Conservation (phyloP, 2,888 invertebrate species). For the Drosophila prostipennis region DNA sequence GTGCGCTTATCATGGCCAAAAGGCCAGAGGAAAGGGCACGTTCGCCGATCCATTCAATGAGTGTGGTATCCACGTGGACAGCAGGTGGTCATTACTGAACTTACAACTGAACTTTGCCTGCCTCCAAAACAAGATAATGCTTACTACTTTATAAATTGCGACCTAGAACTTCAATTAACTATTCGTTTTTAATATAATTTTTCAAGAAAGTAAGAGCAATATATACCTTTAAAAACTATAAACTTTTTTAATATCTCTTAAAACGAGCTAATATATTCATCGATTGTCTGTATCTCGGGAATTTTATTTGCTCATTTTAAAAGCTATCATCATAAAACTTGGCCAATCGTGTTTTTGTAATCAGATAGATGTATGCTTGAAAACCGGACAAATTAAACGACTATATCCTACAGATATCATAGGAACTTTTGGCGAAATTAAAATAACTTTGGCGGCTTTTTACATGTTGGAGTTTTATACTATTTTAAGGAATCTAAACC, state of each 20-base stretch:
- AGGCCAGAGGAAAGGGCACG: constrained; percentile 45
- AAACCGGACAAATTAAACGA: background rate
- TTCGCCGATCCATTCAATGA: constrained; percentile 36
- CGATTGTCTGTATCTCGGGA: no score
- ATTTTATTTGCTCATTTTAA: background rate
- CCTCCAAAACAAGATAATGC: background rate
- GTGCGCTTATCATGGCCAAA: constrained; percentile 5
- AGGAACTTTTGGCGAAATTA: background rate
- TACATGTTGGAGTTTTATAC: background rate
- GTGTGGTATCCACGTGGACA: constrained; percentile 49
- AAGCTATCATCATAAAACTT: background rate
- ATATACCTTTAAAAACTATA: no score
- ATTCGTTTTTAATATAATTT: no score
- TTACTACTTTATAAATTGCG: background rate
- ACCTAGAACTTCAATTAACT: background rate
- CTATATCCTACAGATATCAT: no score
- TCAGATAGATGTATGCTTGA: background rate
- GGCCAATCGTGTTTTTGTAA: background rate
- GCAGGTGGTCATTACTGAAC: constrained; percentile 17
- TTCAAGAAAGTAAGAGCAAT: background rate
- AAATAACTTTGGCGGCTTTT: background rate
- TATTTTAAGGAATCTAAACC: background rate
- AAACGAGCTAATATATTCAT: background rate
- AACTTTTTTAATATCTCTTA: background rate
- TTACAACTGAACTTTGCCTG: constrained; percentile 6